Evolutionary conservation across 2,113 vertebrate genomes (phyloP).

Genomic region (Probosciger aterrimus): DNA sequence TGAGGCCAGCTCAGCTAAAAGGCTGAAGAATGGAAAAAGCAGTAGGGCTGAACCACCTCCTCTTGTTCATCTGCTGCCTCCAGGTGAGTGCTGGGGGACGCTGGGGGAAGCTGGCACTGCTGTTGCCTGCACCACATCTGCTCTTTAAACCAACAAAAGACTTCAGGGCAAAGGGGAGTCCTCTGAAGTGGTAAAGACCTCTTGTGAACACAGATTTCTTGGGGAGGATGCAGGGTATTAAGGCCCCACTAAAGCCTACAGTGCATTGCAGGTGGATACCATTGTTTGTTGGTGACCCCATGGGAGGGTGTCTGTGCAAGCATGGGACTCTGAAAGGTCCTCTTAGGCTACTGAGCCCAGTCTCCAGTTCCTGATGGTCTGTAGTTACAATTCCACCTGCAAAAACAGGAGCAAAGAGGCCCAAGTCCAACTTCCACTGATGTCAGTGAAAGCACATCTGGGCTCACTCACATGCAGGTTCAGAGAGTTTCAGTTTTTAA

Average conservation of each 20-base stretch:
- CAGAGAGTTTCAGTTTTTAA: background rate
- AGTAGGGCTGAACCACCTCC: conserved; percentile 27
- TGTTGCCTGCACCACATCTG: conserved; percentile 22
- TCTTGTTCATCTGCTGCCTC: conserved; percentile 38
- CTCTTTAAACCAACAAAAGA: conserved; percentile 41
- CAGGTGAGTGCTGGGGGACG: background rate
- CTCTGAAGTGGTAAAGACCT: conserved; percentile 29
- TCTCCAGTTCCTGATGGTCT: rapidly evolving
- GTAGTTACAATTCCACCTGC: background rate
- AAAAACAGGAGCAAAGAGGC: background rate
- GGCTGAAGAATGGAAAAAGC: conserved; percentile 28
- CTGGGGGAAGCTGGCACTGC: background rate
- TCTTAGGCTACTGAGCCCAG: background rate
- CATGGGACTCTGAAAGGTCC: background rate
- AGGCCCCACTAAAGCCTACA: background rate
- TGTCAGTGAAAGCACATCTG: background rate
- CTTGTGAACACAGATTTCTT: background rate
- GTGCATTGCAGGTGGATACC: background rate
- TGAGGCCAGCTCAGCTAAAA: conserved; percentile 26
- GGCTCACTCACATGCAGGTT: background rate
- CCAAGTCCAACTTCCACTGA: background rate
- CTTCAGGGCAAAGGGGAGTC: background rate
- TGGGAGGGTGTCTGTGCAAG: background rate
- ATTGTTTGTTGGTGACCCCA: background rate
- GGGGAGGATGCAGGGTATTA: background rate